phyloP scores from a whole-genome alignment of 2,888 invertebrate genomes.

The Euproctis similis region DNA sequence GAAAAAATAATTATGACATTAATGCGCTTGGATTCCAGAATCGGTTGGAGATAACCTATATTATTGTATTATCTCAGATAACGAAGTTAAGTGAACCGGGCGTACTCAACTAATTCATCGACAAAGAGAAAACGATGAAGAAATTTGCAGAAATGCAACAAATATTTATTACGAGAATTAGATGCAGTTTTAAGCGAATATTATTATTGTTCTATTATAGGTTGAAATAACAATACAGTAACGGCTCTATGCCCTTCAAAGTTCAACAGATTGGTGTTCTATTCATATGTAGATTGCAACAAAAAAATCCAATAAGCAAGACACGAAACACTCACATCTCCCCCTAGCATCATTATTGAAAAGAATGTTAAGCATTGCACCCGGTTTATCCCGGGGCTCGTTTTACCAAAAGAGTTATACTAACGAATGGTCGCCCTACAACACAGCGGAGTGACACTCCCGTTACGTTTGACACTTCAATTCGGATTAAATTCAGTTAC shows the following conservation, averaged over 20 bases:
- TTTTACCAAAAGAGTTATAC: slow-evolving; percentile 73
- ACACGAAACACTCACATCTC: slow-evolving; percentile 58
- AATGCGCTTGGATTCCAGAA: too few relatives aligned
- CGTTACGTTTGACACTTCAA: slow-evolving; percentile 69
- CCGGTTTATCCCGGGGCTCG: slow-evolving; percentile 68
- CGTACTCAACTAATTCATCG: too few relatives aligned
- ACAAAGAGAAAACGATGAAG: slow-evolving; percentile 10
- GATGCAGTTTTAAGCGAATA: slow-evolving; percentile 17
- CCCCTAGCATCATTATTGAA: slow-evolving; percentile 71
- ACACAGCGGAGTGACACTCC: slow-evolving; percentile 36
- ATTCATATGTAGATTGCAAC: slow-evolving; percentile 75
- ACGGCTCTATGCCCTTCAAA: slow-evolving; percentile 47
- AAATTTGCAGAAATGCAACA: slow-evolving; percentile 23
- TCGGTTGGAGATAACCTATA: too few relatives aligned
- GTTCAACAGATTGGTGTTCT: slow-evolving; percentile 64
- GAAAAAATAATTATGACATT: too few relatives aligned
- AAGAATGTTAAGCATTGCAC: slow-evolving; percentile 72
- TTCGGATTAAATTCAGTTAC: slow-evolving; percentile 60
- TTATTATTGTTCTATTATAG: slow-evolving; percentile 23
- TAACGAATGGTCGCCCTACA: slow-evolving; percentile 68
- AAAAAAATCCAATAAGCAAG: slow-evolving; percentile 76
- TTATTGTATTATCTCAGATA: too few relatives aligned
- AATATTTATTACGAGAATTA: slow-evolving; percentile 22
- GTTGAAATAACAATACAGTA: slow-evolving; percentile 34
- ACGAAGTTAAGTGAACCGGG: too few relatives aligned